A percentile compares a stretch with the other conserved stretches of the same genome.
These are phyloP conservation scores for Dromas ardeola DNA, from an alignment of 2,113 vertebrate species.

Conservation along the genomic window DNA sequence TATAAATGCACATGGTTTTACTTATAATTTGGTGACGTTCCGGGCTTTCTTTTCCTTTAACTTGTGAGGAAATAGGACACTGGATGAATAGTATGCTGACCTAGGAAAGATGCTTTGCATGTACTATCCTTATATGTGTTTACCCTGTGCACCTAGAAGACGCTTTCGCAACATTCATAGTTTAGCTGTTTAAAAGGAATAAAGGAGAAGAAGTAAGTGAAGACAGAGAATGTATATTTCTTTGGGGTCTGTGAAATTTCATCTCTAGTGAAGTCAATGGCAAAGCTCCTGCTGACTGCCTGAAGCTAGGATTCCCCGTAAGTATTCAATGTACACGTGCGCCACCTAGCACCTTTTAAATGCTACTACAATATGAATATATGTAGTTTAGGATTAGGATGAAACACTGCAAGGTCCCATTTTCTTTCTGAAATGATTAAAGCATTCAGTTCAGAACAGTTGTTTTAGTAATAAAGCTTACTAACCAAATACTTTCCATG, in stretches of 20 bases:
- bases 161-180: background rate
- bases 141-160: background rate
- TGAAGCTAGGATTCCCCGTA: background rate
- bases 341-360: background rate
- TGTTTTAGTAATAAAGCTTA: background rate
- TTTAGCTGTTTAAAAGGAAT: background rate
- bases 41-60: background rate
- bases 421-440: background rate
- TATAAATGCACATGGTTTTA: background rate
- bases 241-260: background rate
- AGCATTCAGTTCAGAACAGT: background rate
- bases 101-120: background rate
- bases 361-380: background rate
- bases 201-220: background rate
- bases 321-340: background rate
- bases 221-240: background rate
- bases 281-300: background rate
- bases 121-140: background rate
- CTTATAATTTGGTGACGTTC: background rate
- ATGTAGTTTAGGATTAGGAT: background rate
- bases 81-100: background rate
- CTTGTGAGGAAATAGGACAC: background rate
- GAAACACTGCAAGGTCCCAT: background rate
- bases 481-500: background rate
- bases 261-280: background rate